Base-by-base conservation (phyloP, 2,113 vertebrate genomes). In the Carassius gibelio region DNA sequence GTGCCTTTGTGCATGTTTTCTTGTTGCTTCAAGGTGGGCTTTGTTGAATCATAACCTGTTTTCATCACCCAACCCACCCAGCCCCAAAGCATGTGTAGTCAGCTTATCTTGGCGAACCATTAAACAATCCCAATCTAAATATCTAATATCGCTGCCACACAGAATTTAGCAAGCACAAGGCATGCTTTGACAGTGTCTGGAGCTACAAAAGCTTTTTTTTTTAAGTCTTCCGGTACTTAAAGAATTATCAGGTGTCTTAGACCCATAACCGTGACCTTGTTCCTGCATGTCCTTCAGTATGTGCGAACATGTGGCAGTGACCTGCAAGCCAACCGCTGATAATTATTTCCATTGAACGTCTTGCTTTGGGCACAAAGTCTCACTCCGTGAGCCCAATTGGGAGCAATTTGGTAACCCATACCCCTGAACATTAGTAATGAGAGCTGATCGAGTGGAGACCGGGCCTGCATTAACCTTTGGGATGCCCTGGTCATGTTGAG, bases 391-490 rank as follows among this genome's bases (percentile, higher is more conserved):
- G 85, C 71, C 89, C 89, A 90, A 90, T 80, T 86, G 89, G 88
- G 88, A 91, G 86, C 87, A 88, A 91, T 90, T 91, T 88, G 75
- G 88, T 88, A 90, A 87, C 66, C 77, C 84, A 87, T 79, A 88
- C 83, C 87, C 80, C 79, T 82, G 66, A 82, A 88, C 88, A 89
- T 87, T 87, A 89, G 90, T 89, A 91, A 90, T 83, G 71, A 83
- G 79, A 91, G 89, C 86, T 85, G 89, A 90, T 82, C 81, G 19
- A 86, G 86, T 82, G 82, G 79, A 77, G 84, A 82, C 83, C 11
- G 72, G 83, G 88, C 81, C 89, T 87, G 64, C 88, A 86, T 87
- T 87, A 88, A 91, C 88, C 88, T 90, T 89, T 81, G 81, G 82
- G 83, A 77, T 72, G 85, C 81, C 50, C 83, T 85, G 81, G 55